phyloP scores from a whole-genome alignment of 1,140 invertebrate species.

The Microplitis demolitor region DNA sequence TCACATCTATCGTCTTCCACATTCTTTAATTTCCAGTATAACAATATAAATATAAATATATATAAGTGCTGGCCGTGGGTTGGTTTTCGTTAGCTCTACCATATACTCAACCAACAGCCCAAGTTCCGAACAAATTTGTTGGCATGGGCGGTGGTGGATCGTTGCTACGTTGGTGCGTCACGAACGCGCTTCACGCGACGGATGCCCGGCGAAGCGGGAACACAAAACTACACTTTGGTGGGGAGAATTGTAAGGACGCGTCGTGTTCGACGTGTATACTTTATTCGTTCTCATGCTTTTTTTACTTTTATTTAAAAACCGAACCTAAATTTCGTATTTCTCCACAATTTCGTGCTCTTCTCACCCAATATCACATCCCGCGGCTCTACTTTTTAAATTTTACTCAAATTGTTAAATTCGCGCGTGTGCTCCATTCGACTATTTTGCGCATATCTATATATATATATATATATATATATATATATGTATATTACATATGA shows the following conservation, averaged over 20 bases:
- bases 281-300: neutral
- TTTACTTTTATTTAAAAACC: too few relatives aligned
- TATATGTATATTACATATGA: neutral
- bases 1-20: too few relatives aligned
- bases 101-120: too few relatives aligned
- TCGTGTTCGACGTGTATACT: neutral
- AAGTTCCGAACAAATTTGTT: conserved; percentile 8
- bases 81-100: neutral
- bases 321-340: too few relatives aligned
- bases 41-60: too few relatives aligned
- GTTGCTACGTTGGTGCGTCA: conserved; percentile 23
- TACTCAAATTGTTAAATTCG: too few relatives aligned
- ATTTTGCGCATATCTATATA: neutral
- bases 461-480: neutral
- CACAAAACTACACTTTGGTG: neutral
- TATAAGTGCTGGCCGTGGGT: neutral
- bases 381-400: too few relatives aligned
- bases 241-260: conserved; percentile 7
- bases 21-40: too few relatives aligned
- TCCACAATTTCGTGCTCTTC: too few relatives aligned
- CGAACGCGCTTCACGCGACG: conserved; percentile 21
- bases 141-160: conserved; percentile 18
- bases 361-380: too few relatives aligned
- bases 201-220: conserved; percentile 16
- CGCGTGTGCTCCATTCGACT: neutral